Evolutionary conservation across 2,797 vertebrate species (phyloP).

Genomic region (Phoxinus dragarum): DNA sequence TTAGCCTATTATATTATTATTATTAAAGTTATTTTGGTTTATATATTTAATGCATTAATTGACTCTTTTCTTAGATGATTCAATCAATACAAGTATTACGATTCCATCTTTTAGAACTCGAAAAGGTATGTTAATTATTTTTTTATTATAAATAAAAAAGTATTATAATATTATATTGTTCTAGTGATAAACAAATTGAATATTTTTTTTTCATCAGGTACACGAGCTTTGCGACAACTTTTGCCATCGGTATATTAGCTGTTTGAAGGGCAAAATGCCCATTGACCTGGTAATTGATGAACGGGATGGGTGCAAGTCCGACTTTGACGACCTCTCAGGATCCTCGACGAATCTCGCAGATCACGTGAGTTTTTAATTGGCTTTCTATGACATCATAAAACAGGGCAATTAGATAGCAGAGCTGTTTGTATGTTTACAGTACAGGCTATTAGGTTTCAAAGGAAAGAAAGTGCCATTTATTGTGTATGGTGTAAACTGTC

Average conservation of each 20-base stretch:
- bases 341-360: slow-evolving; percentile 93
- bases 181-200: neutral
- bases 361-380: slow-evolving; percentile 84
- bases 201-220: slow-evolving; percentile 75
- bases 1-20: neutral
- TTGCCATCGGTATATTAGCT: slow-evolving; percentile 97
- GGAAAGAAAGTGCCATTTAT: neutral
- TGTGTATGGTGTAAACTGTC: neutral
- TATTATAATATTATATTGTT: no score
- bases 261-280: slow-evolving; percentile 98
- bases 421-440: slow-evolving; percentile 3
- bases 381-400: slow-evolving; percentile 45
- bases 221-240: slow-evolving; percentile 98
- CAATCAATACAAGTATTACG: slow-evolving; percentile 97
- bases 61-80: slow-evolving; percentile 87
- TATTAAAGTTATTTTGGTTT: neutral
- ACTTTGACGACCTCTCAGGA: slow-evolving; percentile 92
- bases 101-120: slow-evolving; percentile 95
- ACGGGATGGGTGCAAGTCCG: slow-evolving; percentile 91
- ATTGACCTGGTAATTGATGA: slow-evolving; percentile 97
- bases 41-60: neutral
- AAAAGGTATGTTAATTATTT: slow-evolving; percentile 85
- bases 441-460: slow-evolving; percentile 1
- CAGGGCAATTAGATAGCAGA: neutral
- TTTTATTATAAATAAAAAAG: slow-evolving; percentile 72